Conservation (phyloP, 1,140 invertebrate species). For the Tetragnatha versicolor region DNA sequence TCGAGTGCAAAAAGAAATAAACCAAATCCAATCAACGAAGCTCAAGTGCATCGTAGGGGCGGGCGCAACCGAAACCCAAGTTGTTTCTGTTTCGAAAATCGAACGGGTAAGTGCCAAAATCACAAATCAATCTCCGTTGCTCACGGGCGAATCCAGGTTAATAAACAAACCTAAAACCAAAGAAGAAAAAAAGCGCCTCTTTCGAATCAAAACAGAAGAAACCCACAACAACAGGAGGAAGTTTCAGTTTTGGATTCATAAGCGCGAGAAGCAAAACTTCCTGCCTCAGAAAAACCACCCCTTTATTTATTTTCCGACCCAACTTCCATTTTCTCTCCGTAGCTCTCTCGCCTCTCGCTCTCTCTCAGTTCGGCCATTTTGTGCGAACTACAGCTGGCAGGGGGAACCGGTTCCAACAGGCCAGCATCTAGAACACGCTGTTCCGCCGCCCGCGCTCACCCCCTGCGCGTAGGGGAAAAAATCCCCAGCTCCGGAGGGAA, state of each 20-base stretch:
- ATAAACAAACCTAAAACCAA: no score
- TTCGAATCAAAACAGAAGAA: not conserved
- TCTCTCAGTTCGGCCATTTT: conserved; percentile 52
- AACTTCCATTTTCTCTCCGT: conserved; percentile 18
- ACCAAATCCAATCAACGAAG: no score
- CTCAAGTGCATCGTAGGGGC: no score
- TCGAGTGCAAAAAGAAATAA: no score
- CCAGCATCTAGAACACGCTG: conserved; percentile 30
- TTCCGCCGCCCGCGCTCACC: conserved; percentile 7
- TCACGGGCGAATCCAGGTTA: no score
- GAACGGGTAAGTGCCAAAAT: no score
- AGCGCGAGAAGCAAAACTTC: conserved; percentile 14
- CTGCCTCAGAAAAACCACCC: no score
- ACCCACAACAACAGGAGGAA: conserved; percentile 24
- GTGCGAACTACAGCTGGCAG: conserved; percentile 42
- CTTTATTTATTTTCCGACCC: not conserved
- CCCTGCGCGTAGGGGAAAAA: conserved; percentile 36
- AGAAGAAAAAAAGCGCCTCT: no score
- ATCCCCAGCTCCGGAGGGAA: conserved; percentile 26
- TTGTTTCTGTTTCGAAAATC: no score
- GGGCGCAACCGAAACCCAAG: no score
- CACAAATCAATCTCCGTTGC: no score
- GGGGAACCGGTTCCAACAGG: conserved; percentile 46
- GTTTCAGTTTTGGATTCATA: conserved; percentile 28
- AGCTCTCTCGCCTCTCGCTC: no score